Evolutionary conservation across 2,797 vertebrate genomes (phyloP).

Genomic region (Emys orbicularis): DNA sequence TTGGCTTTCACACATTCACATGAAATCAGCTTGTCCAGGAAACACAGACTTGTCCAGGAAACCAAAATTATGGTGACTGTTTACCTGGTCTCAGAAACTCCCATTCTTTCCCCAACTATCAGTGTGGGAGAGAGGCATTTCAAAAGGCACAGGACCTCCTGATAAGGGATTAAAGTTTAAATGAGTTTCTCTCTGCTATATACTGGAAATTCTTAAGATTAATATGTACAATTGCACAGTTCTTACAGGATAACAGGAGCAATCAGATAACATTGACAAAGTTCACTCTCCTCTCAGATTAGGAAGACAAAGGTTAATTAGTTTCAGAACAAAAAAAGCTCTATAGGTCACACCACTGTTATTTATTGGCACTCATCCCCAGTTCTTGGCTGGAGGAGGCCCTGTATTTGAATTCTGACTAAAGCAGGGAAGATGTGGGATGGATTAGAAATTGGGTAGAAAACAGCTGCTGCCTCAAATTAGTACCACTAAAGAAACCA

Average conservation of each 20-base stretch:
- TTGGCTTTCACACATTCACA: neutral
- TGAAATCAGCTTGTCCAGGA: neutral
- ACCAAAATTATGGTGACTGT: fast-evolving
- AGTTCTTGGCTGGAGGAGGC: neutral
- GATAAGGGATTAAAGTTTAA: neutral
- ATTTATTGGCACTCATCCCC: neutral
- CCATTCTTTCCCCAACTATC: neutral
- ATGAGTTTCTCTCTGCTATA: neutral
- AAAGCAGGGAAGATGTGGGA: neutral
- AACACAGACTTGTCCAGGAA: neutral
- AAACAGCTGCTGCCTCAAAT: neutral
- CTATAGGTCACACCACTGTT: neutral
- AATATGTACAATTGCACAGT: neutral
- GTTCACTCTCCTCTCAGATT: neutral
- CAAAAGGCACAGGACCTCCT: neutral
- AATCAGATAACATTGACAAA: neutral
- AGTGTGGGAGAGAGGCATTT: neutral
- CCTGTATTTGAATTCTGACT: fast-evolving
- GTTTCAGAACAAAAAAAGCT: neutral
- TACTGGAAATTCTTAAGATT: neutral
- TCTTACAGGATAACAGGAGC: neutral
- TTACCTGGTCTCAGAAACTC: neutral
- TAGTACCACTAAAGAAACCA: neutral
- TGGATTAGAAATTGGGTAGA: neutral
- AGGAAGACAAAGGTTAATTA: neutral